Conservation (phyloP, 2,888 invertebrate genomes). For the Dinocampus coccinellae region DNA sequence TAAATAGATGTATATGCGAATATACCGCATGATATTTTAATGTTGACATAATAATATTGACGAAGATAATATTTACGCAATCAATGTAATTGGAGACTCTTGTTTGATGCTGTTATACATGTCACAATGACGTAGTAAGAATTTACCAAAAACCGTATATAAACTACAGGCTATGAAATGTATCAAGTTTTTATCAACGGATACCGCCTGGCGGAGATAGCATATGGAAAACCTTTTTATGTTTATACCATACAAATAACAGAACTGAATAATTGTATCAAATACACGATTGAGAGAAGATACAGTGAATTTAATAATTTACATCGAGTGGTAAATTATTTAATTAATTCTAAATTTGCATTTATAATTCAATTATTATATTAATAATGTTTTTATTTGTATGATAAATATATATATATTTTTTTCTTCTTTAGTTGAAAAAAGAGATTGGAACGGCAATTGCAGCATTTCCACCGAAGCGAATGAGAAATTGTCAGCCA, state of each 20-base stretch:
- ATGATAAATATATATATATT: neutral
- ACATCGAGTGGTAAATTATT: slow-evolving; percentile 70
- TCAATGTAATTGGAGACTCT: slow-evolving; percentile 30
- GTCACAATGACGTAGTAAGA: slow-evolving; percentile 41
- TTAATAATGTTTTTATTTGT: neutral
- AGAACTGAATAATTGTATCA: slow-evolving; percentile 61
- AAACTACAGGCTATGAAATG: slow-evolving; percentile 59
- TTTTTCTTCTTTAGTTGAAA: slow-evolving; percentile 67
- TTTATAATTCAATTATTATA: neutral
- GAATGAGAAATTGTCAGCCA: slow-evolving; percentile 72
- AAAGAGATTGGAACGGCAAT: slow-evolving; percentile 68
- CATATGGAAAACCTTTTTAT: slow-evolving; percentile 69
- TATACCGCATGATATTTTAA: neutral
- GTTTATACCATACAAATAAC: slow-evolving; percentile 70
- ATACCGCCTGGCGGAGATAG: slow-evolving; percentile 67
- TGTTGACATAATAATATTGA: slow-evolving; percentile 17
- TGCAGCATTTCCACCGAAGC: slow-evolving; percentile 74
- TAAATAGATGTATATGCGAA: neutral
- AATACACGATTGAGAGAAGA: slow-evolving; percentile 70
- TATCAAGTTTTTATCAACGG: slow-evolving; percentile 68
- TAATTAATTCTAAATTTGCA: slow-evolving; percentile 10
- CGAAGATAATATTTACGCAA: slow-evolving; percentile 1
- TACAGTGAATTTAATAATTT: slow-evolving; percentile 74
- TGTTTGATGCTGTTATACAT: slow-evolving; percentile 22
- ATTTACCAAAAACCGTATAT: slow-evolving; percentile 34